Conservation (phyloP, 2,113 vertebrate genomes). For the Irena cyanogastra region DNA sequence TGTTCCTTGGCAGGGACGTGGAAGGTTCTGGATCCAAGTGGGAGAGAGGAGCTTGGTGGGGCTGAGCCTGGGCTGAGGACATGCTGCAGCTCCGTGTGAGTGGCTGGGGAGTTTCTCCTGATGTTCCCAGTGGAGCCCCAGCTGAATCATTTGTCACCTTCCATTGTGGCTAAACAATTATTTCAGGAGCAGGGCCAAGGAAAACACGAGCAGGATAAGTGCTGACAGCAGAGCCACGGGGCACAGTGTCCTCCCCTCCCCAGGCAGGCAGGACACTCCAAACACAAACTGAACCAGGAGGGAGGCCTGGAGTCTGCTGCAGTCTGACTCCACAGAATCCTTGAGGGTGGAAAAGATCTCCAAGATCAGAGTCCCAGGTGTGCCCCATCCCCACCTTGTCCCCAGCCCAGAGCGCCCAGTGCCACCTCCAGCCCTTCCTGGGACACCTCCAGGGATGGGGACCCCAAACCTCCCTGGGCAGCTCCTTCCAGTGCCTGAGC, state of each 20-base stretch:
- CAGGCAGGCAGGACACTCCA: background rate
- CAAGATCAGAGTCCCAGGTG: accelerated
- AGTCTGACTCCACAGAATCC: background rate
- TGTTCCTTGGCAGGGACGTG: background rate
- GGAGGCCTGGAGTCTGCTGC: background rate
- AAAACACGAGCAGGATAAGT: background rate
- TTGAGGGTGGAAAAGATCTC: background rate
- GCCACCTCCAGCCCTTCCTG: background rate
- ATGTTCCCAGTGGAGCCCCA: background rate
- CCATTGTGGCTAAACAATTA: background rate
- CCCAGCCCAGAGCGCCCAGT: background rate
- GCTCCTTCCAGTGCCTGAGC: accelerated
- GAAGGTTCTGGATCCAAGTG: background rate
- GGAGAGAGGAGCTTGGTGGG: background rate
- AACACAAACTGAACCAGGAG: background rate
- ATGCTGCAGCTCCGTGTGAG: background rate
- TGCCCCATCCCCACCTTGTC: background rate
- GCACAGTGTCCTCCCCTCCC: background rate
- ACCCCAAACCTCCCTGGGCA: background rate
- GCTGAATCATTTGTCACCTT: background rate
- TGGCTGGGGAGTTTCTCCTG: background rate
- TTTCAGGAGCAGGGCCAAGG: constrained; percentile 42
- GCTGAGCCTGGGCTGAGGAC: background rate
- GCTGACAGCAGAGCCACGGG: background rate
- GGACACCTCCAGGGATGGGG: background rate